Conservation (phyloP, 2,797 vertebrate genomes). For the Vultur gryphus region DNA sequence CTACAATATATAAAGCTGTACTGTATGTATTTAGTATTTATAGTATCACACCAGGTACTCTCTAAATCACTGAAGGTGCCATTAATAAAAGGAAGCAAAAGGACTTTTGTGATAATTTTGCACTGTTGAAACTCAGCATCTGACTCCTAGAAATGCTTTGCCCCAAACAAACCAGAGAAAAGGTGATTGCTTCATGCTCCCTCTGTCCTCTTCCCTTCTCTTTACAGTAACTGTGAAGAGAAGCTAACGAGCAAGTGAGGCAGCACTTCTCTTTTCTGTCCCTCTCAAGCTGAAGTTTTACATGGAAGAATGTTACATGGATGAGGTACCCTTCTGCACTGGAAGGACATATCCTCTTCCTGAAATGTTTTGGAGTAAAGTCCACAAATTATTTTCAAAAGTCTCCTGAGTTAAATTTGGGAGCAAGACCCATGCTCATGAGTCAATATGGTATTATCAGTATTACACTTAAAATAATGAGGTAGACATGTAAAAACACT, state of each 20-base stretch:
- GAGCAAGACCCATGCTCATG: neutral
- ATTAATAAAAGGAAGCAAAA: neutral
- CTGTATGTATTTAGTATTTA: neutral
- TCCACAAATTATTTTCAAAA: neutral
- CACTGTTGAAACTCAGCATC: neutral
- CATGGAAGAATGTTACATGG: neutral
- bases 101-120: neutral
- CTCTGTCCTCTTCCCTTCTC: neutral
- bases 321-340: neutral
- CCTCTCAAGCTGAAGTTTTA: neutral
- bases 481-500: neutral
- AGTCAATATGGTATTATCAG: neutral
- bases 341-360: neutral
- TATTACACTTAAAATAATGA: neutral
- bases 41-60: neutral
- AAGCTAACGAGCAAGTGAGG: fast-evolving
- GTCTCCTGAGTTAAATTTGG: neutral
- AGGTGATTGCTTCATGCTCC: neutral
- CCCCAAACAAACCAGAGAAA: neutral
- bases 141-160: neutral
- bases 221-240: neutral
- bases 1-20: neutral
- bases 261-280: neutral
- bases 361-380: neutral
- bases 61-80: neutral